Evolutionary conservation across 2,797 vertebrate genomes (phyloP).

Genomic region (Limnodromus scolopaceus): DNA sequence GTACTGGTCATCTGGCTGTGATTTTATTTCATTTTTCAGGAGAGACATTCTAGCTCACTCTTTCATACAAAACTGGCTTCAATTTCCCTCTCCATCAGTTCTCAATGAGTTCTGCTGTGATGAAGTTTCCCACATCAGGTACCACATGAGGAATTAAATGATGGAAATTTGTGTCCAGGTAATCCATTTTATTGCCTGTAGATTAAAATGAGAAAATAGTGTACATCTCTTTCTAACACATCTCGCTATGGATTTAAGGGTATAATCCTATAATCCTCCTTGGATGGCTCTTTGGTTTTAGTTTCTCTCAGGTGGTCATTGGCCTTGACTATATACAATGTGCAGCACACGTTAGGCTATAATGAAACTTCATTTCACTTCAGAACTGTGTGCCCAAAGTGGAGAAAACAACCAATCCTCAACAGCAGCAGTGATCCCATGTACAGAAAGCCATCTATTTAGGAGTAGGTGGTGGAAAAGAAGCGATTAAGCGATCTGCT

Average conservation of each 20-base stretch:
- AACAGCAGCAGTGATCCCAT: not conserved
- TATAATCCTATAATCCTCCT: slow-evolving; percentile 34
- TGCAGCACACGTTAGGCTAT: not conserved
- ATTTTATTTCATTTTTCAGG: not conserved
- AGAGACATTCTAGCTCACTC: not conserved
- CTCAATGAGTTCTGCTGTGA: not conserved
- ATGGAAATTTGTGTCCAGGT: slow-evolving; percentile 5
- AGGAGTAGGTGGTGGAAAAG: not conserved
- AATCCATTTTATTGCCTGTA: not conserved
- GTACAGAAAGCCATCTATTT: not conserved
- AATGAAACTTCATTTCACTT: slow-evolving; percentile 2
- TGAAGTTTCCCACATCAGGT: not conserved
- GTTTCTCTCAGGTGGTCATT: slow-evolving; percentile 2
- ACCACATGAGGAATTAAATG: not conserved
- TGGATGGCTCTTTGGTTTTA: slow-evolving; percentile 20
- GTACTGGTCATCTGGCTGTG: not conserved
- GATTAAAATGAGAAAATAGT: slow-evolving; percentile 30
- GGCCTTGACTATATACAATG: not conserved
- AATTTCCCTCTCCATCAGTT: not conserved
- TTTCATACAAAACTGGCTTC: not conserved
- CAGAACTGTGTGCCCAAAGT: not conserved
- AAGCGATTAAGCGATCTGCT: not conserved
- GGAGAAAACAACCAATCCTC: not conserved
- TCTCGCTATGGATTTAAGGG: not conserved
- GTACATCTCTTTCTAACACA: not conserved